Evolutionary conservation across 2,113 vertebrate genomes (phyloP).

Genomic region (Haplochromis vanheusdeni): DNA sequence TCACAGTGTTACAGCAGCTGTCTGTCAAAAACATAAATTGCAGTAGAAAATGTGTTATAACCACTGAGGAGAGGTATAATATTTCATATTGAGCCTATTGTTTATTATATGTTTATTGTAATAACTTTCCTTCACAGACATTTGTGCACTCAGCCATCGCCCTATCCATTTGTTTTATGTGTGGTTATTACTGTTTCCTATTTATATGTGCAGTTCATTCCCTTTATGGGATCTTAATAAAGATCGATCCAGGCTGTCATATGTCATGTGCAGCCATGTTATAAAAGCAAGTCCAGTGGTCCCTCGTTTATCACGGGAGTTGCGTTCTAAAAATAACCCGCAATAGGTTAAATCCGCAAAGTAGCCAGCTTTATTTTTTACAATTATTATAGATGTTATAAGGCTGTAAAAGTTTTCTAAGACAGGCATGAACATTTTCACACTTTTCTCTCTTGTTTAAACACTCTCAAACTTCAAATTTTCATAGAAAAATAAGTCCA

Average conservation of each 20-base stretch:
- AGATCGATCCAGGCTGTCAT: background rate
- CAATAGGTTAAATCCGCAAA: no score
- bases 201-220: background rate
- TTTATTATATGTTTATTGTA: background rate
- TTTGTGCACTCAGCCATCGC: background rate
- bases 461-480: fast-evolving
- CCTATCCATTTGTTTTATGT: background rate
- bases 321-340: background rate
- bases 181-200: background rate
- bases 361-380: no score
- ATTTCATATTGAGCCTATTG: background rate
- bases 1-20: background rate
- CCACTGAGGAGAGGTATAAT: background rate
- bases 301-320: background rate
- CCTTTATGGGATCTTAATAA: background rate
- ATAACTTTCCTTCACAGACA: background rate
- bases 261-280: background rate
- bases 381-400: no score
- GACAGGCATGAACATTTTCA: no score
- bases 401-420: no score
- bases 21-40: background rate
- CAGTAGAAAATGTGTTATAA: background rate
- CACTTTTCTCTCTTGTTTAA: no score
- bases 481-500: no score
- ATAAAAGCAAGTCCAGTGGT: background rate